A percentile compares a stretch with the other conserved stretches of the same genome.
These are phyloP conservation scores for Lottia scabra DNA, from an alignment of 2,888 invertebrate genomes.

Conservation along the genomic window DNA sequence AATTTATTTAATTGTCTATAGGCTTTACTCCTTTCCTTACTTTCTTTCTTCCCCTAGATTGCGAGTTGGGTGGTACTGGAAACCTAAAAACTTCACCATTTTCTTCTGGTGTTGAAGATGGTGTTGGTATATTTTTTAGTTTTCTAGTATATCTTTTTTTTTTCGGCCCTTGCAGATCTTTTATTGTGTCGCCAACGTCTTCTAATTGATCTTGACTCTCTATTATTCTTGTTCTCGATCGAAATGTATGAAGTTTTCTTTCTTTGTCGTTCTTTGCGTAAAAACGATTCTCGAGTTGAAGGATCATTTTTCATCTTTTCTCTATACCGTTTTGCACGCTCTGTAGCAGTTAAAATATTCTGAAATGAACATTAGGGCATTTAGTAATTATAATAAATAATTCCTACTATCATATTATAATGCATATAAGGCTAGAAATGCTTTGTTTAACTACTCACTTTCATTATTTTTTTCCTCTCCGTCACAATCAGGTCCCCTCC, in stretches of 20 bases:
- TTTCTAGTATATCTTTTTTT: background rate
- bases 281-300: background rate
- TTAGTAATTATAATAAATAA: too few relatives aligned
- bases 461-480: too few relatives aligned
- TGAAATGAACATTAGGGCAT: background rate
- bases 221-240: background rate
- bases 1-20: background rate
- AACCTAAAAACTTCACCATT: background rate
- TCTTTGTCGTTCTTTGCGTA: background rate
- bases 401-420: too few relatives aligned
- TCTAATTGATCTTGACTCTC: conserved; percentile 5
- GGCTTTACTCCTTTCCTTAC: background rate
- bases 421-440: too few relatives aligned
- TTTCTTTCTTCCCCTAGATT: background rate
- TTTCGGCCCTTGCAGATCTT: background rate
- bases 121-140: too few relatives aligned
- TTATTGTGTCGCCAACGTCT: background rate
- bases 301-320: conserved; percentile 8
- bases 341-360: conserved; percentile 5
- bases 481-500: background rate
- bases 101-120: background rate
- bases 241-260: background rate
- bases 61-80: background rate
- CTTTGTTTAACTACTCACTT: too few relatives aligned
- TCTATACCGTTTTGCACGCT: conserved; percentile 10